These are phyloP conservation scores for Kuschelorhynchus macadamiae DNA, from an alignment of 2,888 invertebrate genomes.

Conservation along the genomic window DNA sequence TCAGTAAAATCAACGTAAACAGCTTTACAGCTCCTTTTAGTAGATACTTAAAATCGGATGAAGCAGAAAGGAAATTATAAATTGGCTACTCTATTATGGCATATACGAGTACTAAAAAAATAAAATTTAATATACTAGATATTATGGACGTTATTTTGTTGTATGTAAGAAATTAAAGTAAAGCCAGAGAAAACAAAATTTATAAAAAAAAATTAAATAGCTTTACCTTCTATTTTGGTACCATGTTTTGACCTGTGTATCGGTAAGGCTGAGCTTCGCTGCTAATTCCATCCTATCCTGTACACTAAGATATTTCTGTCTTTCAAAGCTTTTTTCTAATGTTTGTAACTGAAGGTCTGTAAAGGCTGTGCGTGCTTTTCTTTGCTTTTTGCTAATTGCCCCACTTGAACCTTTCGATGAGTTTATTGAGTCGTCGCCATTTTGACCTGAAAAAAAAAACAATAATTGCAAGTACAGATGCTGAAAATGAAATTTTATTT, in stretches of 20 bases:
- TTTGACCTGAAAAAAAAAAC: constrained; percentile 77
- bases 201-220: too few species aligned
- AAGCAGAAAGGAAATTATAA: too few species aligned
- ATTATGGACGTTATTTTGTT: too few species aligned
- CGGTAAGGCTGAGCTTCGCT: constrained; percentile 93
- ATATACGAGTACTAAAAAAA: too few species aligned
- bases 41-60: neutral
- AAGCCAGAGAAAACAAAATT: too few species aligned
- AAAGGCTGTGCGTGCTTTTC: constrained; percentile 98
- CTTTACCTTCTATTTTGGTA: constrained; percentile 98
- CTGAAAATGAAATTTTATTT: too few species aligned
- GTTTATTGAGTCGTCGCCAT: constrained; percentile 85
- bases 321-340: constrained; percentile 95
- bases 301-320: constrained; percentile 96
- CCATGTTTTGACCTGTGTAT: constrained; percentile 99
- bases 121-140: too few species aligned
- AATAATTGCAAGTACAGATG: too few species aligned
- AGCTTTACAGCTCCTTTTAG: neutral
- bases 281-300: constrained; percentile 99
- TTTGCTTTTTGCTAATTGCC: constrained; percentile 88
- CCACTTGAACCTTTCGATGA: constrained; percentile 71
- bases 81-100: too few species aligned
- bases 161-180: too few species aligned
- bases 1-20: too few species aligned
- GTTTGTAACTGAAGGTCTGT: constrained; percentile 98